phyloP scores from a whole-genome alignment of 1,140 invertebrate species.

The Eriosoma lanigerum region DNA sequence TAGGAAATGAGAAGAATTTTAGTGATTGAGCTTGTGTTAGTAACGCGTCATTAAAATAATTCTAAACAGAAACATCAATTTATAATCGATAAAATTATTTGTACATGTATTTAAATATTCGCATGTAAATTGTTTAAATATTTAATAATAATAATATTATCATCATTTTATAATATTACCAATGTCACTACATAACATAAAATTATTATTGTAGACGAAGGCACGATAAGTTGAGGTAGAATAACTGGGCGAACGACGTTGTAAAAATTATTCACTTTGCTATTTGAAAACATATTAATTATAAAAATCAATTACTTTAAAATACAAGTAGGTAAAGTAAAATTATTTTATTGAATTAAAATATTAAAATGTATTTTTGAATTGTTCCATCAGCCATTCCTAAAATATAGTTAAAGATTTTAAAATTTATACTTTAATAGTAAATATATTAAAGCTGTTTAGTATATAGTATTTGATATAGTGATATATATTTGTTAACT shows the following conservation, averaged over 20 bases:
- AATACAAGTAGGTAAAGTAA: not conserved
- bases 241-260: not conserved
- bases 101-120: too few species aligned
- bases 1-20: not conserved
- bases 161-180: not conserved
- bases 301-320: not conserved
- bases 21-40: not conserved
- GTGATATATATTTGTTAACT: too few species aligned
- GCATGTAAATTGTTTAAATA: not conserved
- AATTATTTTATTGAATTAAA: not conserved
- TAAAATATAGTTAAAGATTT: too few species aligned
- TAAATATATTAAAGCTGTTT: too few species aligned
- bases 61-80: constrained; percentile 4
- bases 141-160: not conserved
- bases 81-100: not conserved
- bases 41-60: constrained; percentile 24
- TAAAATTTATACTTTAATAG: too few species aligned
- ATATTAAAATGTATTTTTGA: not conserved
- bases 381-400: not conserved
- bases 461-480: too few species aligned
- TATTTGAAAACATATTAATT: constrained; percentile 5
- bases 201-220: constrained; percentile 13
- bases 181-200: not conserved
- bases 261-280: constrained; percentile 25
- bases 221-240: constrained; percentile 14